A percentile compares a stretch with the other conserved stretches of the same genome.
Conservation (phyloP, 2,113 vertebrate genomes). For the Elephas maximus region DNA sequence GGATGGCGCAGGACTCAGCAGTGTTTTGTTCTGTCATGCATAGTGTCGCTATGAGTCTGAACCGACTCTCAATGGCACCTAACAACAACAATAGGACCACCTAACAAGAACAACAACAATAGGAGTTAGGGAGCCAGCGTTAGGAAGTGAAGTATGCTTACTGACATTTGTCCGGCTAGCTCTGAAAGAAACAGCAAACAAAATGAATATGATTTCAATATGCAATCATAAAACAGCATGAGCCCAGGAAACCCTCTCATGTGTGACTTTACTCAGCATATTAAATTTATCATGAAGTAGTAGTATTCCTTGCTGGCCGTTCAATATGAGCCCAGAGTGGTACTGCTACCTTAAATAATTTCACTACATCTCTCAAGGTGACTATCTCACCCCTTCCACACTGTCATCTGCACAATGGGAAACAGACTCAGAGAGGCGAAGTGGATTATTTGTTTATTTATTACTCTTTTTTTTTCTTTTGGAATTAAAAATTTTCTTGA, state of each 20-base stretch:
- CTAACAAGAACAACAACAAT: not conserved
- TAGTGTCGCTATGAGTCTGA: too few species aligned
- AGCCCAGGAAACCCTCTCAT: not conserved
- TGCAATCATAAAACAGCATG: not conserved
- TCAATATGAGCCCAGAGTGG: not conserved
- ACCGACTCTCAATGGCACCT: too few species aligned
- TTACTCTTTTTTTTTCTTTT: not conserved
- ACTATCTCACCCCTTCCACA: not conserved
- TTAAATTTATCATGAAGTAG: not conserved
- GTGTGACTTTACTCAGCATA: not conserved
- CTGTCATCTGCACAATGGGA: not conserved
- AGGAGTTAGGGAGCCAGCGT: not conserved
- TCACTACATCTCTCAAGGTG: not conserved
- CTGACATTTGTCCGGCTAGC: not conserved
- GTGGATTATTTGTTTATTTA: not conserved
- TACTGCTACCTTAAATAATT: not conserved
- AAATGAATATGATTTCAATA: not conserved
- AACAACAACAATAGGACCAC: too few species aligned
- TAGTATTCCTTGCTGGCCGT: not conserved
- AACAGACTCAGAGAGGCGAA: not conserved
- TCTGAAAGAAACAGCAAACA: not conserved
- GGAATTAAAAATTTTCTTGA: slow-evolving; percentile 16
- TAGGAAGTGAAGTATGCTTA: not conserved
- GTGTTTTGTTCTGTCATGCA: too few species aligned
- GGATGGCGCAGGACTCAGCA: too few species aligned